Evolutionary conservation across 2,113 vertebrate genomes (phyloP).

Genomic region (Hippocampus guttulatus): DNA sequence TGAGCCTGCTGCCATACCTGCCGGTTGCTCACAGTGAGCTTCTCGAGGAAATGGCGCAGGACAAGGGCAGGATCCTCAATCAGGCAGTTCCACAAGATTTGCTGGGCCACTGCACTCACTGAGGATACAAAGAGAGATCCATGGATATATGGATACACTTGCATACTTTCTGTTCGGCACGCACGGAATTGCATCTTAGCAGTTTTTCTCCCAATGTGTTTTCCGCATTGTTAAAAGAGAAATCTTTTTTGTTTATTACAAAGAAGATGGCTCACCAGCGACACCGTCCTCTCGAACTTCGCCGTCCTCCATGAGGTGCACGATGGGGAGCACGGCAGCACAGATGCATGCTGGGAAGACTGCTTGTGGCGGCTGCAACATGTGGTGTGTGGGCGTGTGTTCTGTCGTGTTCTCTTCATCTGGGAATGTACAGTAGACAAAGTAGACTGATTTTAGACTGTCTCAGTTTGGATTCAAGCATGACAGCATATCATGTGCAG

Average conservation of each 20-base stretch:
- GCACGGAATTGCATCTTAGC: no score
- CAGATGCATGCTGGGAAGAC: constrained; percentile 99
- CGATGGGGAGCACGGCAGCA: constrained; percentile 93
- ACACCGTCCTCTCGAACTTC: constrained; percentile 96
- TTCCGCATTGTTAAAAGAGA: no score
- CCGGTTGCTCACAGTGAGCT: constrained; percentile 95
- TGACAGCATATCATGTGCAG: neutral
- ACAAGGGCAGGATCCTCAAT: constrained; percentile 98
- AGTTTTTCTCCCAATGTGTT: no score
- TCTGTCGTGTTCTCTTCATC: constrained; percentile 95
- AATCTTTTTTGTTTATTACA: no score
- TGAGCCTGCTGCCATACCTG: constrained; percentile 73
- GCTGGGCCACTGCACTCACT: constrained; percentile 97
- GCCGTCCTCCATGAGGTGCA: constrained; percentile 97
- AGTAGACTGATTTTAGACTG: neutral
- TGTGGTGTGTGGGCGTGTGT: constrained; percentile 92
- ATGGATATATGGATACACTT: neutral
- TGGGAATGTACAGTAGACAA: constrained; percentile 39
- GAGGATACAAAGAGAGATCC: neutral
- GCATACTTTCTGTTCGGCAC: no score
- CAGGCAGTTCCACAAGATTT: constrained; percentile 97
- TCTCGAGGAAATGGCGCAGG: constrained; percentile 94
- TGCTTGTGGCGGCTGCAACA: constrained; percentile 91
- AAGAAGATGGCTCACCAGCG: constrained; percentile 68
- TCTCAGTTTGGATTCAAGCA: neutral